These are phyloP conservation scores for Bicyclus anynana DNA, from an alignment of 1,140 invertebrate genomes.

Conservation along the genomic window DNA sequence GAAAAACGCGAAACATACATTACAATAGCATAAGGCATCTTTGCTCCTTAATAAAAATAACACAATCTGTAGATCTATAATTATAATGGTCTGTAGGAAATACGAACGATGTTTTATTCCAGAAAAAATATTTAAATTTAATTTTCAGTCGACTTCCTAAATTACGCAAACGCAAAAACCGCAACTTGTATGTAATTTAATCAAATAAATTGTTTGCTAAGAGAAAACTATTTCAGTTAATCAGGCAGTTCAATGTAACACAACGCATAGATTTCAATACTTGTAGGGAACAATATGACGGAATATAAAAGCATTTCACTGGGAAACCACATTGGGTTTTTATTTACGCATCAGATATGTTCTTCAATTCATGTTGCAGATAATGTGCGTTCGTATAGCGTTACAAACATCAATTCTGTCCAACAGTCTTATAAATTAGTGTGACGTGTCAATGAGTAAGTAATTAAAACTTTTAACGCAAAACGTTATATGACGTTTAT, in stretches of 20 bases:
- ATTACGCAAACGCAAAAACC: too few relatives aligned
- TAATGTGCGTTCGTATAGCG: constrained; percentile 39
- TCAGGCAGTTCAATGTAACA: constrained; percentile 11
- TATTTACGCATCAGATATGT: constrained; percentile 42
- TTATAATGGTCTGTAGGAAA: too few relatives aligned
- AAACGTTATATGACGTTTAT: constrained; percentile 8
- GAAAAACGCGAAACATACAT: too few relatives aligned
- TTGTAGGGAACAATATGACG: constrained; percentile 55
- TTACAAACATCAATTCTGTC: constrained; percentile 70
- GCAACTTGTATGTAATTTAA: too few relatives aligned
- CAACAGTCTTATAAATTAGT: constrained; percentile 66
- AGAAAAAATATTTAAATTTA: too few relatives aligned
- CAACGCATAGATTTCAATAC: constrained; percentile 38
- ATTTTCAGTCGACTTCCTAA: too few relatives aligned
- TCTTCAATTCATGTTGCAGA: constrained; percentile 28
- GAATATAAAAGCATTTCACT: constrained; percentile 55
- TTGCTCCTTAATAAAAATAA: too few relatives aligned
- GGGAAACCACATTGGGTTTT: constrained; percentile 28
- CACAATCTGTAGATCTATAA: too few relatives aligned
- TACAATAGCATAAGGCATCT: too few relatives aligned
- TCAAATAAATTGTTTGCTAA: not conserved
- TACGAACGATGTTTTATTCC: too few relatives aligned
- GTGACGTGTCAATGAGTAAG: constrained; percentile 40
- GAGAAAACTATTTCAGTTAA: not conserved
- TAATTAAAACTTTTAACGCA: constrained; percentile 1